A percentile compares a stretch with the other conserved stretches of the same genome.
These are phyloP conservation scores for Trinorchestia longiramus DNA, from an alignment of 1,140 invertebrate genomes.

Conservation along the genomic window DNA sequence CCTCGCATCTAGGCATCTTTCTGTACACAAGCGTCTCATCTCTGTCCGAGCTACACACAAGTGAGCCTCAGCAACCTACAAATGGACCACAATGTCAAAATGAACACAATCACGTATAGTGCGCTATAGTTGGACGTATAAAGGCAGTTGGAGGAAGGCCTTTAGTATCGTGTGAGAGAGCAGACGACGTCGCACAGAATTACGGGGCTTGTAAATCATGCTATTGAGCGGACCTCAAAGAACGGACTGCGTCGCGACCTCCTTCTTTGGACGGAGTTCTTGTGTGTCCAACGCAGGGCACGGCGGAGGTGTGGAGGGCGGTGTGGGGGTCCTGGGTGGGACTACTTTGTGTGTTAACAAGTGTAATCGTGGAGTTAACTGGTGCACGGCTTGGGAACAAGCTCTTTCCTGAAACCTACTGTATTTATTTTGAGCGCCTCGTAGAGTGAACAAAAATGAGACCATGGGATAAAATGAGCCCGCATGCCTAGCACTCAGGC, in stretches of 20 bases:
- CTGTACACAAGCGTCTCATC: background rate
- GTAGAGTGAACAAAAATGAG: no score
- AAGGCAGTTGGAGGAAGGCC: conserved; percentile 14
- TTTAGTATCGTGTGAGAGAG: conserved; percentile 10
- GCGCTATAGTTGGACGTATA: conserved; percentile 19
- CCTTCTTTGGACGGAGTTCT: background rate
- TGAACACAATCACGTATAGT: background rate
- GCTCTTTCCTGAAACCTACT: background rate
- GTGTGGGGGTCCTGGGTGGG: background rate
- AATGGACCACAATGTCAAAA: background rate
- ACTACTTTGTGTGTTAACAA: background rate
- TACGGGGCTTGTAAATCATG: conserved; percentile 28
- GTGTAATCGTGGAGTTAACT: background rate
- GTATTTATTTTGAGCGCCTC: background rate
- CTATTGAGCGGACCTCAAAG: conserved; percentile 16
- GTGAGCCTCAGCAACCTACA: background rate
- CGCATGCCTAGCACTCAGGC: no score
- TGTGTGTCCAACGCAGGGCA: background rate
- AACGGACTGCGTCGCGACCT: background rate
- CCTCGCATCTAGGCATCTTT: background rate
- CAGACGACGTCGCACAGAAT: conserved; percentile 35
- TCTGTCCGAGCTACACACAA: background rate
- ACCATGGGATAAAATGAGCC: no score
- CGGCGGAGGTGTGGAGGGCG: background rate
- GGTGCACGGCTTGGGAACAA: background rate